A percentile compares a stretch with the other conserved stretches of the same genome.
phyloP scores from a whole-genome alignment of 2,113 vertebrate genomes.

The Hippocampus barbouri region DNA sequence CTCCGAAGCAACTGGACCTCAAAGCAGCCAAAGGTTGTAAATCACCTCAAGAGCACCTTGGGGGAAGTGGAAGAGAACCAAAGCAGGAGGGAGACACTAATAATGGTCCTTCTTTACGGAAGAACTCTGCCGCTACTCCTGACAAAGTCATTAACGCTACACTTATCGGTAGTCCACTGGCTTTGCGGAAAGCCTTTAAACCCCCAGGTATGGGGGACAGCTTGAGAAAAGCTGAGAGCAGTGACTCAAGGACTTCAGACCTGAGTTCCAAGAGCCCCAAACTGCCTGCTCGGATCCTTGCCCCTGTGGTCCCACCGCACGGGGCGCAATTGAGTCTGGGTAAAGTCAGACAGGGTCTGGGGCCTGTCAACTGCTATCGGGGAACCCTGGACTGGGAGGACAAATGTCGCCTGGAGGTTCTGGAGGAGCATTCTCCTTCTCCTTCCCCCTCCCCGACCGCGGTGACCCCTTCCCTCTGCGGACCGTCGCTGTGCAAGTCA shows the following conservation, averaged over 20 bases:
- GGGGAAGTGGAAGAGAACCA: conserved; percentile 39
- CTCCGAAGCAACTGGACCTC: conserved; percentile 60
- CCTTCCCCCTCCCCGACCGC: conserved; percentile 73
- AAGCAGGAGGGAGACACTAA: conserved; percentile 54
- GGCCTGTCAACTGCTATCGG: conserved; percentile 73
- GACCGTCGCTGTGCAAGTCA: conserved; percentile 72
- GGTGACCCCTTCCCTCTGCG: conserved; percentile 65
- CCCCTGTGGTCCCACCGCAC: conserved; percentile 62
- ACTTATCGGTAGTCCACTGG: conserved; percentile 31
- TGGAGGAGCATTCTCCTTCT: conserved; percentile 81
- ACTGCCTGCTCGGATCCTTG: conserved; percentile 52
- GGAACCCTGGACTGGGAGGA: conserved; percentile 78
- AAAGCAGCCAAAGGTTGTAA: conserved; percentile 56
- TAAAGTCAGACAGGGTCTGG: conserved; percentile 66
- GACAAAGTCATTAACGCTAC: conserved; percentile 36
- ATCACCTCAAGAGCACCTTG: conserved; percentile 42
- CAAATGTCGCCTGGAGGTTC: conserved; percentile 81
- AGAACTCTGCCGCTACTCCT: conserved; percentile 32
- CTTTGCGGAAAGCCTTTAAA: conserved; percentile 58
- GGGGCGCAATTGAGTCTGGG: conserved; percentile 62
- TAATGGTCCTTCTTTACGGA: conserved; percentile 36
- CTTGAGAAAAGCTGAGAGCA: conserved; percentile 54
- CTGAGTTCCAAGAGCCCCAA: conserved; percentile 65
- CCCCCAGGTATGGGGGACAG: conserved; percentile 50
- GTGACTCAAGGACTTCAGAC: conserved; percentile 63